Conservation (phyloP, 2,113 vertebrate genomes). For the Egretta garzetta region DNA sequence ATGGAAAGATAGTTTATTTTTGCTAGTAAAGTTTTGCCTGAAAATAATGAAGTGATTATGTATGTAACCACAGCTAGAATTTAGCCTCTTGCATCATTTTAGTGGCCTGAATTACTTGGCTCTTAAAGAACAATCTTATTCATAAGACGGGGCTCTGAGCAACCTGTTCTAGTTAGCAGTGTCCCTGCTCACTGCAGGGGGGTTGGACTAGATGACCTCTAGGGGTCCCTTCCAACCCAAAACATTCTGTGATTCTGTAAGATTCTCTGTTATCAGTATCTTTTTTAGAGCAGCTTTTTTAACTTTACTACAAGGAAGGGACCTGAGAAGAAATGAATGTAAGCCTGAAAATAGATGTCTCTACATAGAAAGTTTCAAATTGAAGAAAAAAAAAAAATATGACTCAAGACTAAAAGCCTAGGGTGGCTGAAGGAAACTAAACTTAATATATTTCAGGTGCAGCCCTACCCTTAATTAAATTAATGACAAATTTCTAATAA, state of each 20-base stretch:
- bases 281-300: background rate
- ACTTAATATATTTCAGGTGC: background rate
- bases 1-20: background rate
- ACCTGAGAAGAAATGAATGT: background rate
- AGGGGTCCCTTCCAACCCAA: too few relatives aligned
- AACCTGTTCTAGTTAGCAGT: too few relatives aligned
- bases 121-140: background rate
- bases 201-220: too few relatives aligned
- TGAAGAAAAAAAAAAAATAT: background rate
- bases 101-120: background rate
- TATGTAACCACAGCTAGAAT: background rate
- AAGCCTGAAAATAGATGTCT: background rate
- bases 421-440: background rate
- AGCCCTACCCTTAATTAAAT: background rate
- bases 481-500: background rate
- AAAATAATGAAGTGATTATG: background rate
- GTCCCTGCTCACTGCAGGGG: too few relatives aligned
- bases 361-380: background rate
- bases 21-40: background rate
- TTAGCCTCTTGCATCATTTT: background rate
- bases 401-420: background rate
- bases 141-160: too few relatives aligned
- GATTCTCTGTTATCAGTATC: background rate
- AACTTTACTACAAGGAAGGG: background rate
- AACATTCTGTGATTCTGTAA: too few relatives aligned